Percentiles rank a stretch among this genome's conserved stretches.
phyloP scores from a whole-genome alignment of 2,888 invertebrate genomes.

The Pandemis heparana region DNA sequence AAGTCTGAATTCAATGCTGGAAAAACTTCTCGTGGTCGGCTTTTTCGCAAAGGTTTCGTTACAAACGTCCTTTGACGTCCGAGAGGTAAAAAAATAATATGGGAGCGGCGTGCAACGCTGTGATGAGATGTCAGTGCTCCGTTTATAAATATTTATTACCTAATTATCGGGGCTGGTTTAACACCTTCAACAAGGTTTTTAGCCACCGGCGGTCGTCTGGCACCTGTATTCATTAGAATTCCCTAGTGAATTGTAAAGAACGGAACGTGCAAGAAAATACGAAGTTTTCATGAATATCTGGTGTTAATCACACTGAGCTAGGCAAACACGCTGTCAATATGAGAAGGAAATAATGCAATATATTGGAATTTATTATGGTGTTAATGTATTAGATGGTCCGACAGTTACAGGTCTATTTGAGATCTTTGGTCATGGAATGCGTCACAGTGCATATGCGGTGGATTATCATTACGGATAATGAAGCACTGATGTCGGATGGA shows the following conservation, averaged over 20 bases:
- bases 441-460: too few species aligned
- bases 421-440: too few species aligned
- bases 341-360: not conserved
- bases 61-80: conserved; percentile 63
- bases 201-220: conserved; percentile 60
- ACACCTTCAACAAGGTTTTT: conserved; percentile 66
- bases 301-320: not conserved
- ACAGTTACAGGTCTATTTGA: too few species aligned
- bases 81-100: conserved; percentile 60
- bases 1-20: conserved; percentile 42
- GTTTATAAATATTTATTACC: conserved; percentile 84
- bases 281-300: not conserved
- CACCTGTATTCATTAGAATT: conserved; percentile 48
- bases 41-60: conserved; percentile 45
- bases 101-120: conserved; percentile 56
- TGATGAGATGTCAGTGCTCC: conserved; percentile 66
- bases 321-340: not conserved
- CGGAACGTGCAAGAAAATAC: not conserved
- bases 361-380: too few species aligned
- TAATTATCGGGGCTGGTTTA: conserved; percentile 74
- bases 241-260: conserved; percentile 34
- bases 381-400: too few species aligned
- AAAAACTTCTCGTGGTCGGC: conserved; percentile 45
- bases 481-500: too few species aligned
- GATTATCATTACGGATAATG: too few species aligned